phyloP scores from a whole-genome alignment of 2,888 invertebrate species.

The Macropis europaea region DNA sequence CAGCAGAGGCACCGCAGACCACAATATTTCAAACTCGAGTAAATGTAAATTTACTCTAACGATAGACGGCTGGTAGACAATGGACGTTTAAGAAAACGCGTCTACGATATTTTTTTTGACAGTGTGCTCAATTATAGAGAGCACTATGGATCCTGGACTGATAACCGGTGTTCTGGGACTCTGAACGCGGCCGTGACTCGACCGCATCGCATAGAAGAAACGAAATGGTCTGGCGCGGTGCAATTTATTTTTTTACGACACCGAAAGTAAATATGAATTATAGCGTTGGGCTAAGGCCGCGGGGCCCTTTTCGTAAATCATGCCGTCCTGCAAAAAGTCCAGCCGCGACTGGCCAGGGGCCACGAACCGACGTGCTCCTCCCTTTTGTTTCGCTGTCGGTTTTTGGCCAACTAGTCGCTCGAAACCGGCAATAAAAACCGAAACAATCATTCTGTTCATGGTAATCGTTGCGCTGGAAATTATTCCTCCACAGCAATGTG shows the following conservation, averaged over 20 bases:
- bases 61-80: too few species aligned
- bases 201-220: neutral
- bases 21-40: too few species aligned
- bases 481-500: too few species aligned
- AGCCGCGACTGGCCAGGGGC: constrained; percentile 30
- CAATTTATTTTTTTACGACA: constrained; percentile 44
- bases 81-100: too few species aligned
- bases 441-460: neutral
- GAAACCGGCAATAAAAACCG: constrained; percentile 9
- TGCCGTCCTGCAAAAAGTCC: constrained; percentile 17
- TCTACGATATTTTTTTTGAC: too few species aligned
- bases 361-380: constrained; percentile 17
- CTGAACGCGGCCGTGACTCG: neutral
- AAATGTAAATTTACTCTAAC: too few species aligned
- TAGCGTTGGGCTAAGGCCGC: constrained; percentile 10
- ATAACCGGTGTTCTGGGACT: constrained; percentile 8
- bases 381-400: constrained; percentile 27
- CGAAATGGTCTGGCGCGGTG: neutral
- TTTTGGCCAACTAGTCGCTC: constrained; percentile 22
- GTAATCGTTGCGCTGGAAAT: too few species aligned
- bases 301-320: constrained; percentile 45
- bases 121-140: neutral
- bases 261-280: constrained; percentile 45
- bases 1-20: too few species aligned
- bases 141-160: neutral